Conservation (phyloP, 2,797 vertebrate genomes). For the Cirrhinus mrigala region DNA sequence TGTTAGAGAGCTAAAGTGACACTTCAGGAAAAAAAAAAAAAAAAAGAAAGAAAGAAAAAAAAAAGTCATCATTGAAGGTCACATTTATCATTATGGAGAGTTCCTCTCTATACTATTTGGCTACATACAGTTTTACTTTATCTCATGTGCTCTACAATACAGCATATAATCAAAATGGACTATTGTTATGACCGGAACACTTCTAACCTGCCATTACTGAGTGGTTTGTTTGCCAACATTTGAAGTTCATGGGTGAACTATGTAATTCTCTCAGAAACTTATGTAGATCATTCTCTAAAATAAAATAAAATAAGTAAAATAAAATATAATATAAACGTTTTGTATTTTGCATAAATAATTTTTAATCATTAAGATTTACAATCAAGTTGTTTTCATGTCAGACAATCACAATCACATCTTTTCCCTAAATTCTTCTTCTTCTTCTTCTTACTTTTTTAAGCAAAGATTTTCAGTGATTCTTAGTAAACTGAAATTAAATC, state of each 20-base stretch:
- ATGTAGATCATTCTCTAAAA: neutral
- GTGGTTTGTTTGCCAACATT: neutral
- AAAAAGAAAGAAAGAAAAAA: too few species aligned
- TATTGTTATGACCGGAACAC: neutral
- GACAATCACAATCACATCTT: neutral
- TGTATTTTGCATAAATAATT: neutral
- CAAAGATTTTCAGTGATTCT: neutral
- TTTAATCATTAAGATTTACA: neutral
- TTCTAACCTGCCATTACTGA: neutral
- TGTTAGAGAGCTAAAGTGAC: conserved; percentile 23
- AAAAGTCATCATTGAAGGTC: conserved; percentile 30
- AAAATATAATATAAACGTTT: neutral
- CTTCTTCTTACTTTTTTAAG: neutral
- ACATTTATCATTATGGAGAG: conserved; percentile 36
- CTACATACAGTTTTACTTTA: neutral
- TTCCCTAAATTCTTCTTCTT: neutral
- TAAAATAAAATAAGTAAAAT: neutral
- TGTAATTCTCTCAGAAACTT: neutral
- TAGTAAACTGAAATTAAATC: neutral
- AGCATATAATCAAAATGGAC: neutral
- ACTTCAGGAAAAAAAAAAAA: neutral
- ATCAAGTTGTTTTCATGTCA: neutral
- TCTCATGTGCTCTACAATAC: neutral
- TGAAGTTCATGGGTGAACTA: neutral
- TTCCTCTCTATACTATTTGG: conserved; percentile 8